Evolutionary conservation across 2,113 vertebrate genomes (phyloP).

Genomic region (Lates calcarifer): DNA sequence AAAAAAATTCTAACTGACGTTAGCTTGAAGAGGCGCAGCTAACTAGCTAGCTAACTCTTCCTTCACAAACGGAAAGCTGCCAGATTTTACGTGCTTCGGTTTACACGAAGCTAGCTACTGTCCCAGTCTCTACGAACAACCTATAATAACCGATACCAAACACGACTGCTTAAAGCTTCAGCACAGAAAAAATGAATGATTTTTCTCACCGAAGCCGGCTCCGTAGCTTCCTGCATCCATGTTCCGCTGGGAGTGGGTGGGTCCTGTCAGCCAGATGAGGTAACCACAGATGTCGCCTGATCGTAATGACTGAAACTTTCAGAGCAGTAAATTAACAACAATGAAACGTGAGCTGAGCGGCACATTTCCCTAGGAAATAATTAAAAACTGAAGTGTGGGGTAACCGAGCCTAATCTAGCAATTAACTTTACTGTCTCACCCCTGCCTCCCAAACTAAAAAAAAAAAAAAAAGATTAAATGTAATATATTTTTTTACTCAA

Average conservation of each 20-base stretch:
- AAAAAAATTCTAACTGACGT: not conserved
- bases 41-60: slow-evolving; percentile 48
- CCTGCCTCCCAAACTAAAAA: not conserved
- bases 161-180: not conserved
- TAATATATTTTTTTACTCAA: not conserved
- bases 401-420: not conserved
- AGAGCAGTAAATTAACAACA: not conserved
- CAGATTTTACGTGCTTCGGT: not conserved
- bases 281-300: slow-evolving; percentile 64
- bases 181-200: slow-evolving; percentile 7
- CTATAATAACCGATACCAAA: not conserved
- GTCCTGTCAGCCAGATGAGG: slow-evolving; percentile 60
- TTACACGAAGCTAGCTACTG: not conserved
- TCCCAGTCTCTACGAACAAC: not conserved
- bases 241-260: slow-evolving; percentile 61
- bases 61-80: slow-evolving; percentile 1
- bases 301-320: slow-evolving; percentile 30
- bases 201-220: slow-evolving; percentile 84
- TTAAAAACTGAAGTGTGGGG: slow-evolving; percentile 21
- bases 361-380: not conserved
- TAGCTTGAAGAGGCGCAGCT: slow-evolving; percentile 26
- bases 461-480: slow-evolving; percentile 6
- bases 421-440: slow-evolving; percentile 20
- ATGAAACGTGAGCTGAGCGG: slow-evolving; percentile 8
- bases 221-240: slow-evolving; percentile 77